Evolutionary conservation across 2,113 vertebrate species (phyloP), one percentile per base, ranked within the genome.

Genomic region (Oncorhynchus nerka): DNA sequence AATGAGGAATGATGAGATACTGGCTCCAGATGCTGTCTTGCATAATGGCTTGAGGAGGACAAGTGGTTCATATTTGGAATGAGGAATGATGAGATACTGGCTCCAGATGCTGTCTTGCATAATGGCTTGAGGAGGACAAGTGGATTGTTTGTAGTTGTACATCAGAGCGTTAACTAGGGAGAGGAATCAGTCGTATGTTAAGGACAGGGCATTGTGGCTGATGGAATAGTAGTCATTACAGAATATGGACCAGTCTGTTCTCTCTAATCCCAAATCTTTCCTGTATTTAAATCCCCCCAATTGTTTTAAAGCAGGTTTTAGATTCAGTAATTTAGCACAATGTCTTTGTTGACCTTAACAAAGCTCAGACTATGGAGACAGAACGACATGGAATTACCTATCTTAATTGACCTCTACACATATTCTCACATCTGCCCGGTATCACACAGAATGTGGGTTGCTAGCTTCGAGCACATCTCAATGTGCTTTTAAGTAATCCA

Each of bases 241-340:
- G 84, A 83, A 88, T 83, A 76, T 83, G 83, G 84, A 83, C 74
- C 83, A 88, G 78, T 85, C 79, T 83, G 84, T 75, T 79, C 64
- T 30, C 79, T 30, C 77, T 73, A 81, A 79, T 87, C 79, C 72
- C 68, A 76, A 70, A 76, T 84, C 79, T 76, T 85, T 76, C 83
- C 19, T 76, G 84, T 77, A 83, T 84, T 82, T 75, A 88, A 85
- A 89, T 86, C 80, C 78, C 28, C 34, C 24, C 78, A 83, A 73
- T 83, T 87, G 81, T 87, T 70, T 87, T 75, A 74, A 62, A 76
- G 79, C 75, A 62, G 16, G 72, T 78, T 75, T 85, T 80, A 79
- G 84, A 81, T 82, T 45, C 39, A 45, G 39, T 45, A 11, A 45
- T 45, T 11, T 45, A 45, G 39, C 39, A 45, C 39, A 39, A 39